Evolutionary conservation across 2,113 vertebrate species (phyloP).

Genomic region (Pomatorhinus ruficollis): DNA sequence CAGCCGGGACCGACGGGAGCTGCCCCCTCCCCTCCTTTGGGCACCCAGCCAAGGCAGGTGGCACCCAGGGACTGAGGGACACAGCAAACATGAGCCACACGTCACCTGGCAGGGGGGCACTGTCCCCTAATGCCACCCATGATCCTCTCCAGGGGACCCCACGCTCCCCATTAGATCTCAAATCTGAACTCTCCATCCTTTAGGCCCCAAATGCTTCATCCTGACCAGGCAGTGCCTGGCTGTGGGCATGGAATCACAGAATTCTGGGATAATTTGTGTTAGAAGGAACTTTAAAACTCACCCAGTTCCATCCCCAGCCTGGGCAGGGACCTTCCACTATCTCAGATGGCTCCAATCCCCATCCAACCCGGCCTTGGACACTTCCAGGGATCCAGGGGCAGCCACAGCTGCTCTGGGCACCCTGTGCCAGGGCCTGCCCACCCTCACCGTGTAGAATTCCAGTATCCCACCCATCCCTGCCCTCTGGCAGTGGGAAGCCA

Average conservation of each 20-base stretch:
- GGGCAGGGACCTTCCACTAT: background rate
- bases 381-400: background rate
- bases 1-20: fast-evolving
- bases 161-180: background rate
- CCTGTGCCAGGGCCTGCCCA: background rate
- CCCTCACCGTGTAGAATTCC: fast-evolving
- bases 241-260: background rate
- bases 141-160: too few species aligned
- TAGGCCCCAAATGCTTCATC: background rate
- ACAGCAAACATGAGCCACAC: background rate
- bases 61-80: background rate
- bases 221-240: background rate
- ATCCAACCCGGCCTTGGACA: background rate
- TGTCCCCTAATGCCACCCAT: fast-evolving
- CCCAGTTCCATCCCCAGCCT: fast-evolving
- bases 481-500: background rate
- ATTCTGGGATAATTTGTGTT: background rate
- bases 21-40: background rate
- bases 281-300: fast-evolving
- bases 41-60: background rate
- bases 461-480: fast-evolving
- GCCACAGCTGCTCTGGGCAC: background rate
- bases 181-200: background rate
- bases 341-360: background rate
- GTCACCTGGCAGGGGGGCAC: background rate